A percentile compares a stretch with the other conserved stretches of the same genome.
These are phyloP conservation scores for Junonia oenone DNA, from an alignment of 2,888 invertebrate species.

Conservation along the genomic window DNA sequence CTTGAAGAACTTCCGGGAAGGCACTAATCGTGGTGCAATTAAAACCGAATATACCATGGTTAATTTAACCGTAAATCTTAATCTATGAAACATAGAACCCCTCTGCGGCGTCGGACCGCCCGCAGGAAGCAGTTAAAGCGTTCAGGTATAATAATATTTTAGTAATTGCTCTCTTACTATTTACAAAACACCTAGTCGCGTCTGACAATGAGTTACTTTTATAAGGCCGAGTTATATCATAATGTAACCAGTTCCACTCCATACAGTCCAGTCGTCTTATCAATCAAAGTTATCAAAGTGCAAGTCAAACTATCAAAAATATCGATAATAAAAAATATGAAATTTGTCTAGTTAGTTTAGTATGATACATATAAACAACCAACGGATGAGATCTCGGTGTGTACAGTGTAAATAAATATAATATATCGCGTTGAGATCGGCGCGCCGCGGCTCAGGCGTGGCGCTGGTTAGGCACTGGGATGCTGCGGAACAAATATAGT, in stretches of 20 bases:
- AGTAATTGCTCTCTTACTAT: not conserved
- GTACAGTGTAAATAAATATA: not conserved
- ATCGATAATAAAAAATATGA: not conserved
- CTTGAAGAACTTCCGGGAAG: not conserved
- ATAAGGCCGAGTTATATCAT: not conserved
- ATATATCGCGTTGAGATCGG: conserved; percentile 9
- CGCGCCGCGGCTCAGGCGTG: conserved; percentile 44
- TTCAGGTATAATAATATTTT: not conserved
- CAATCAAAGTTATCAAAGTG: not conserved
- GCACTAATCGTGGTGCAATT: not conserved
- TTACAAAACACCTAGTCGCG: not conserved
- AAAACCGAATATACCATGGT: not conserved
- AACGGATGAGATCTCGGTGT: conserved; percentile 6
- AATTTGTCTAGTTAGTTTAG: not conserved
- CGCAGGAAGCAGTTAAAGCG: conserved; percentile 4
- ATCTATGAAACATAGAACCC: not conserved
- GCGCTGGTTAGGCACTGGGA: conserved; percentile 66
- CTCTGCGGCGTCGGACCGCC: not conserved
- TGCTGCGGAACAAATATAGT: conserved; percentile 41
- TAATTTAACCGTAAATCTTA: not conserved
- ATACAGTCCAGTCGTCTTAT: not conserved
- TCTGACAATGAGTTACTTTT: not conserved
- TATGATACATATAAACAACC: conserved; percentile 2
- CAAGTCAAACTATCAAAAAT: not conserved
- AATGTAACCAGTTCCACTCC: not conserved